Percentiles rank a stretch among this genome's conserved stretches.
Evolutionary conservation across 2,797 vertebrate genomes (phyloP).

Genomic region (Pseudomugil gertrudae): DNA sequence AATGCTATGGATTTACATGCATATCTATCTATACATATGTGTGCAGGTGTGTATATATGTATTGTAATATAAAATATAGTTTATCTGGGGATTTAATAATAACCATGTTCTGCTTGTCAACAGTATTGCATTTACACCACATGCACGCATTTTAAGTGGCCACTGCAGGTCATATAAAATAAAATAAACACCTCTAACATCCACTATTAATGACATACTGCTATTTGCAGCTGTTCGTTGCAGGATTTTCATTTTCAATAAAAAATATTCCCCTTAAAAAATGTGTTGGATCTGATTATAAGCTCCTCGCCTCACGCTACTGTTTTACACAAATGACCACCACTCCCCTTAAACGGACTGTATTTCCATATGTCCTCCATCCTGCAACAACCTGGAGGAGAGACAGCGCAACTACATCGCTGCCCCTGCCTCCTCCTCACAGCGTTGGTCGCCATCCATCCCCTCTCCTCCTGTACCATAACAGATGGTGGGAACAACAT

Average conservation of each 20-base stretch:
- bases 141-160: no score
- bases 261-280: background rate
- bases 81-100: no score
- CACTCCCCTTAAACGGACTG: slow-evolving; percentile 30
- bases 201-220: background rate
- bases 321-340: slow-evolving; percentile 44
- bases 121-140: no score
- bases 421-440: slow-evolving; percentile 66
- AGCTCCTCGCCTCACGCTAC: background rate
- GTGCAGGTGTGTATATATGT: no score
- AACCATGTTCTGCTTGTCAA: no score
- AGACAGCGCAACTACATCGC: slow-evolving; percentile 68
- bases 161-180: no score
- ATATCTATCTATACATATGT: no score
- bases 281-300: background rate
- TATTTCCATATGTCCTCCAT: slow-evolving; percentile 49
- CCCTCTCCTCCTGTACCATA: slow-evolving; percentile 78
- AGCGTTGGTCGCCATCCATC: slow-evolving; percentile 72
- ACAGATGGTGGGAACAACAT: slow-evolving; percentile 83
- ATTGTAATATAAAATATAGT: no score
- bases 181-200: background rate
- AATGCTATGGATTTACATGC: no score
- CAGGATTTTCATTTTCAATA: background rate
- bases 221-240: no score
- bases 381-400: slow-evolving; percentile 74